These are phyloP conservation scores for Passerina amoena DNA, from an alignment of 2,113 vertebrate species.

Conservation along the genomic window DNA sequence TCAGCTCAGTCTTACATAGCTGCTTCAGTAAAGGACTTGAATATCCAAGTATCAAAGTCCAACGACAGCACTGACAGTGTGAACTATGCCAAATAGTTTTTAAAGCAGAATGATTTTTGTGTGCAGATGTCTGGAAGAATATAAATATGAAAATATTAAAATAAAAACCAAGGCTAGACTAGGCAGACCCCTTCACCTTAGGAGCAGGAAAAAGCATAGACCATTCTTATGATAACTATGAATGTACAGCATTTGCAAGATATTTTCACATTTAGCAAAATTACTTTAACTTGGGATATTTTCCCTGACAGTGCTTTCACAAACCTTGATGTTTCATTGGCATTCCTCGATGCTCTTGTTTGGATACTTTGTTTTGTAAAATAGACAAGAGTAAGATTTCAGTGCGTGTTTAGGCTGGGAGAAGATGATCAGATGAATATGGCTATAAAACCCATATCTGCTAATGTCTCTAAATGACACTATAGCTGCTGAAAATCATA, in stretches of 20 bases:
- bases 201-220: background rate
- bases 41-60: background rate
- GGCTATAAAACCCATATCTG: conserved; percentile 32
- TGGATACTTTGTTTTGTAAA: background rate
- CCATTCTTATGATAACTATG: background rate
- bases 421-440: background rate
- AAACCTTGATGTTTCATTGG: background rate
- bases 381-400: background rate
- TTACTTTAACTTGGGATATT: background rate
- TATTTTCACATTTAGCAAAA: background rate
- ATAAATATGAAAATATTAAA: background rate
- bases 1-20: background rate
- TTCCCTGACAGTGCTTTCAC: background rate
- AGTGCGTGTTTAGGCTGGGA: background rate
- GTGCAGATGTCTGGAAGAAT: background rate
- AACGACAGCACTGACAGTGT: fast-evolving
- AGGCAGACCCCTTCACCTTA: background rate
- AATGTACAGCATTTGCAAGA: background rate
- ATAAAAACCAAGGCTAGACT: background rate
- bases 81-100: background rate
- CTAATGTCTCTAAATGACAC: background rate
- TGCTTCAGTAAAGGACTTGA: background rate
- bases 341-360: background rate
- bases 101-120: background rate
- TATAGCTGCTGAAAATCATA: conserved; percentile 41